Base-by-base conservation (phyloP, 2,797 vertebrate genomes). In the Esox masquinongy region DNA sequence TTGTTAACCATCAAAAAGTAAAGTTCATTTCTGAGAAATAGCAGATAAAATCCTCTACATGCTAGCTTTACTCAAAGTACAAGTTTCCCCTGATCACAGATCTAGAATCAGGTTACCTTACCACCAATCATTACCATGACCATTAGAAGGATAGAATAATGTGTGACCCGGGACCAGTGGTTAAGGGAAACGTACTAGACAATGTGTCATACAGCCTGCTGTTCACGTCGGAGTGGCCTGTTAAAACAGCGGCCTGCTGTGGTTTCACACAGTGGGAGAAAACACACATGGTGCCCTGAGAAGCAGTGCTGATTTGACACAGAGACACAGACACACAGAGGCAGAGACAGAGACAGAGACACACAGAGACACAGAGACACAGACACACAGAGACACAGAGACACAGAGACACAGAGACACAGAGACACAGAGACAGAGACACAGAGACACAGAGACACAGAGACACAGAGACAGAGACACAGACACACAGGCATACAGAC, bases 201-300 rank as follows among this genome's bases (percentile, higher is more conserved):
- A 72, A 9, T 43, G 26, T 43, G 75, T 68, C 70, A 82, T 79
- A 72, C 59, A 84, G 39, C 75, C 79, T 51, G 78, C 84, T 78
- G 76, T 50, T 68, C 64, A 39, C 75, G 59, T 69, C 16, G 61
- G 59, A 78, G 85, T 84, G 87, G 82, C 79, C 72, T 47, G 16
- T 49, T 72, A 59, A n/a, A 59, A 59, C 53, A 72, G 67, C 63
- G 73, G 70, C 76, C 77, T 75, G 81, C 79, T 77, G 87, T 85
- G 78, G 80, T 50, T 83, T 73, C 84, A 92, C 80, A 84, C 86
- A 74, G 86, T 89, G 84, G 76, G 59, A 80, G 22, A 53, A 78
- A 74, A 85, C 69, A 29, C 68, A 68, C 63, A 75, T 77, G 11
- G 73, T 83, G 82, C 68, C 70, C 53, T 15, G 74, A 68, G 73